Evolutionary conservation across 1,140 invertebrate genomes (phyloP).

Genomic region (Trichogramma pretiosum): DNA sequence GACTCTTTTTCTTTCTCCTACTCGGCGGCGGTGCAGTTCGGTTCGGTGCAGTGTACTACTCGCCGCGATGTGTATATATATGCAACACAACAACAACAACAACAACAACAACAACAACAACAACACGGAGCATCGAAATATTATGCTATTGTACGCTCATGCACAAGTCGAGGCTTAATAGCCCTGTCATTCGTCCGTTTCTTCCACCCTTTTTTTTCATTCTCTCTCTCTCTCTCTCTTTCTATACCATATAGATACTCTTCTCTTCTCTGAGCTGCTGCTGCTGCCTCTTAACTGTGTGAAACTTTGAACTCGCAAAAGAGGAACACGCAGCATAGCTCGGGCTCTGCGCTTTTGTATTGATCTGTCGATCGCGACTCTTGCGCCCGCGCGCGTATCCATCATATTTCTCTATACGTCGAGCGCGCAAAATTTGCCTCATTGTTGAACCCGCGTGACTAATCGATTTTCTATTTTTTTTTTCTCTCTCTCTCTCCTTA

Average conservation of each 20-base stretch:
- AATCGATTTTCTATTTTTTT: slow-evolving; percentile 15
- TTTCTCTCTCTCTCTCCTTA: no score
- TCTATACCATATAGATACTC: background rate
- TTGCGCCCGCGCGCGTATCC: no score
- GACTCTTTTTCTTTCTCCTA: slow-evolving; percentile 1
- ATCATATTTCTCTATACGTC: slow-evolving; percentile 20
- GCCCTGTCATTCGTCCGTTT: background rate
- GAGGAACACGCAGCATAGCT: no score
- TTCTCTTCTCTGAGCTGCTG: no score
- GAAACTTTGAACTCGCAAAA: slow-evolving; percentile 19
- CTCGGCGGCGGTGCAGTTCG: no score
- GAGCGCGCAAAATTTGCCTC: slow-evolving; percentile 10
- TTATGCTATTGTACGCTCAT: slow-evolving; percentile 11
- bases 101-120: no score
- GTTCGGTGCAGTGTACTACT: no score
- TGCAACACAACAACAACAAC: no score
- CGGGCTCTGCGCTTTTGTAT: background rate
- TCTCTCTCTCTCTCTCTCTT: background rate
- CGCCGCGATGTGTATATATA: no score
- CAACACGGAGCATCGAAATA: no score
- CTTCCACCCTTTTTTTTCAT: background rate
- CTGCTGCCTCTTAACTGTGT: background rate
- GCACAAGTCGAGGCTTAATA: slow-evolving; percentile 6
- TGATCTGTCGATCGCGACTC: background rate
- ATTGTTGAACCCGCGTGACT: slow-evolving; percentile 13